These are phyloP conservation scores for Chromis chromis DNA, from an alignment of 2,797 vertebrate species.

Conservation along the genomic window DNA sequence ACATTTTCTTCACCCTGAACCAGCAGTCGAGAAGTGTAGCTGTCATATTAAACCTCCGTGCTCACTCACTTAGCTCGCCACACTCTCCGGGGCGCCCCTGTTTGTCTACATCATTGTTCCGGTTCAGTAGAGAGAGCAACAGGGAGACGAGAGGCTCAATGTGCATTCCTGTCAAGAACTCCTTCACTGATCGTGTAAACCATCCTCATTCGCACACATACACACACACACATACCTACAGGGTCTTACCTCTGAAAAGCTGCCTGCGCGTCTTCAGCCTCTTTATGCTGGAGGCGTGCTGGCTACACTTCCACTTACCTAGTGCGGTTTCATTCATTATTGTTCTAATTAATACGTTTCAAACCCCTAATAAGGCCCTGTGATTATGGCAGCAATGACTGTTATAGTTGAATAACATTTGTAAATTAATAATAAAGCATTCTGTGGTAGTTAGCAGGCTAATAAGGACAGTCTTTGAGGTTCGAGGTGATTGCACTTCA, in stretches of 20 bases:
- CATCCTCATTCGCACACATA: conserved; percentile 39
- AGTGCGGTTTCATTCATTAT: conserved; percentile 77
- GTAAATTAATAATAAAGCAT: conserved; percentile 78
- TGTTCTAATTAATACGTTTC: conserved; percentile 79
- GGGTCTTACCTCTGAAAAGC: conserved; percentile 48
- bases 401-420: conserved; percentile 77
- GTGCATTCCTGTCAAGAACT: conserved; percentile 83
- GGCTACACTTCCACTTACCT: conserved; percentile 67
- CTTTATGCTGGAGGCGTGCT: conserved; percentile 61
- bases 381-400: conserved; percentile 72
- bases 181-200: conserved; percentile 79
- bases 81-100: conserved; percentile 79
- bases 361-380: conserved; percentile 70
- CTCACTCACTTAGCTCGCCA: conserved; percentile 80
- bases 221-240: conserved; percentile 8
- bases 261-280: conserved; percentile 57
- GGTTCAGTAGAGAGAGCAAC: conserved; percentile 84
- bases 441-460: conserved; percentile 78
- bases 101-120: conserved; percentile 83
- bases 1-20: conserved; percentile 68
- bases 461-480: conserved; percentile 82
- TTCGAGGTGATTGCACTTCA: conserved; percentile 84
- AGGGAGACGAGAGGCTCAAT: conserved; percentile 78
- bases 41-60: conserved; percentile 84
- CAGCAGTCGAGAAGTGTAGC: conserved; percentile 73